phyloP scores from a whole-genome alignment of 2,113 vertebrate species.

The Phrynocephalus versicolor region DNA sequence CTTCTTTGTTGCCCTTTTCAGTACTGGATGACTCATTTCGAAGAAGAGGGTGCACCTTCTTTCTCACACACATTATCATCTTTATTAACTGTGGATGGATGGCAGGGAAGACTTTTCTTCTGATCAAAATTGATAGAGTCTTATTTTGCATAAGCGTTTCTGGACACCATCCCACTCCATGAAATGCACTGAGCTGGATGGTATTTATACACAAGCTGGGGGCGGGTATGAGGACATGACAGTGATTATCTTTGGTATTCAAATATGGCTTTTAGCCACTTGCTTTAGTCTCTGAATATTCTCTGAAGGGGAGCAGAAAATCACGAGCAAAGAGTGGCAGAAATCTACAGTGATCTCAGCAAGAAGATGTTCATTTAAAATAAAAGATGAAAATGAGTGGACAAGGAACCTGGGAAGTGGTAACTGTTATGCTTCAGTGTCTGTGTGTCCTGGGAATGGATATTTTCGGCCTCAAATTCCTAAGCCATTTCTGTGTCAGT shows the following conservation, averaged over 20 bases:
- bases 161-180: too few relatives aligned
- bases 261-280: background rate
- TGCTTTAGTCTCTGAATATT: background rate
- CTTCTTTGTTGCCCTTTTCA: too few relatives aligned
- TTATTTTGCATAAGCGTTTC: too few relatives aligned
- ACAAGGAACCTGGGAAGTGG: background rate
- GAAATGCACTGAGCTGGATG: too few relatives aligned
- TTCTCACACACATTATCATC: too few relatives aligned
- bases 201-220: too few relatives aligned
- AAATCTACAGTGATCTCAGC: background rate
- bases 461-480: background rate
- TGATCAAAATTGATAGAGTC: too few relatives aligned
- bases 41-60: too few relatives aligned
- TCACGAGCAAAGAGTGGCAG: background rate
- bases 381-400: background rate
- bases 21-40: too few relatives aligned
- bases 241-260: background rate
- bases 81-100: too few relatives aligned
- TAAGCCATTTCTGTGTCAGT: background rate
- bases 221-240: too few relatives aligned
- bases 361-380: background rate
- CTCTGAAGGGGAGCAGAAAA: background rate
- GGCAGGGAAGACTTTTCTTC: too few relatives aligned
- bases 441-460: background rate
- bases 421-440: background rate